Evolutionary conservation across 2,113 vertebrate genomes (phyloP).

Genomic region (Polypterus bichir): DNA sequence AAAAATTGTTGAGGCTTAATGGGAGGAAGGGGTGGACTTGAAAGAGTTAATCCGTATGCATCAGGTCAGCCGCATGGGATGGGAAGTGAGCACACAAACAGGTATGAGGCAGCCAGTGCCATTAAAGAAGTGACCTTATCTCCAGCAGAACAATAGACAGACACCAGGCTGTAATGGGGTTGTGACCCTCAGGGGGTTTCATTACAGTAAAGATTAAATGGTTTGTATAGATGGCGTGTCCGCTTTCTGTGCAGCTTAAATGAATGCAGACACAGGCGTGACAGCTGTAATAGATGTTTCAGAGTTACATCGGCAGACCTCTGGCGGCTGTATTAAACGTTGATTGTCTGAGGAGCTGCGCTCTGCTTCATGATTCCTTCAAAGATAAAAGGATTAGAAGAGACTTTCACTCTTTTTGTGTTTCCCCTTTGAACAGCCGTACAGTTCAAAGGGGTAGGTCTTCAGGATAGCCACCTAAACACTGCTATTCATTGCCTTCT

Average conservation of each 20-base stretch:
- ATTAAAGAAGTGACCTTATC: conserved; percentile 7
- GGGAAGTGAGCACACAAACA: background rate
- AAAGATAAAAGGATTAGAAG: too few species aligned
- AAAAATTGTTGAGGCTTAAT: too few species aligned
- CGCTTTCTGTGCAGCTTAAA: conserved; percentile 1
- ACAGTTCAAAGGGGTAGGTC: too few species aligned
- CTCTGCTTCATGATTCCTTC: too few species aligned
- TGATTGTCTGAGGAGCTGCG: background rate
- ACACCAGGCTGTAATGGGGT: conserved; percentile 3
- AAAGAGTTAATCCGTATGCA: background rate
- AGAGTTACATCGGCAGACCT: background rate
- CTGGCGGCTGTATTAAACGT: background rate
- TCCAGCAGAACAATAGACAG: background rate
- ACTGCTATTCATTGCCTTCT: too few species aligned
- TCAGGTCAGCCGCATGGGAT: background rate
- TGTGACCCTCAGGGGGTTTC: background rate
- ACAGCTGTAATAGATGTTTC: conserved; percentile 1
- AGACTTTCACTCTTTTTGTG: too few species aligned
- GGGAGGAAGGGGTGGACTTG: background rate
- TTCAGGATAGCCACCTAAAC: too few species aligned
- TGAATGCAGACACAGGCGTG: background rate
- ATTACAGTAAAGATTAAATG: conserved; percentile 1
- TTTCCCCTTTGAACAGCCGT: too few species aligned
- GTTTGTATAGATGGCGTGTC: background rate
- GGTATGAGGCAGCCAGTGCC: conserved; percentile 2